phyloP scores from a whole-genome alignment of 1,140 invertebrate genomes.

The Cyphomyrmex costatus region DNA sequence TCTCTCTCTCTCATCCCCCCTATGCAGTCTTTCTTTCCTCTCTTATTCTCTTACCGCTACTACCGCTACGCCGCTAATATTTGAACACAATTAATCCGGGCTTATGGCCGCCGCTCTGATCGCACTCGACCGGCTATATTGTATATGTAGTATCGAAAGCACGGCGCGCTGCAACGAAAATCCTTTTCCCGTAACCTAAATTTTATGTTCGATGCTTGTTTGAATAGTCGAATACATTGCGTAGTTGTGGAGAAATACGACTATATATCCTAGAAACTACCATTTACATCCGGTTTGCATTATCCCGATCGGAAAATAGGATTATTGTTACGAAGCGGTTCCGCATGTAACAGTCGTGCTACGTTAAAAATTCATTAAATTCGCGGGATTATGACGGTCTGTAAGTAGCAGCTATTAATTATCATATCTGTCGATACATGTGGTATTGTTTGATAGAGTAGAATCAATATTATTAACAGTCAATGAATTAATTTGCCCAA shows the following conservation, averaged over 20 bases:
- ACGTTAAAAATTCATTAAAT: slow-evolving; percentile 58
- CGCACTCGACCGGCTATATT: slow-evolving; percentile 38
- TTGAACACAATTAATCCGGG: slow-evolving; percentile 84
- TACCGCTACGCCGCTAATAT: slow-evolving; percentile 78
- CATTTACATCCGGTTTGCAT: slow-evolving; percentile 22
- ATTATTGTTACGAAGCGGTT: slow-evolving; percentile 38
- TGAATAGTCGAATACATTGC: slow-evolving; percentile 30
- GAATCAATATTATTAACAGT: slow-evolving; percentile 65
- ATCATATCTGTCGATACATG: slow-evolving; percentile 54
- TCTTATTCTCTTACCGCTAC: slow-evolving; percentile 42
- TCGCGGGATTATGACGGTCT: slow-evolving; percentile 47
- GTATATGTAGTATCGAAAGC: slow-evolving; percentile 42
- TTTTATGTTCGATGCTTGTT: slow-evolving; percentile 35
- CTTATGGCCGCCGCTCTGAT: slow-evolving; percentile 65
- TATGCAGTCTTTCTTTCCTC: slow-evolving; percentile 17
- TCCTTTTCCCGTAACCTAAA: slow-evolving; percentile 45
- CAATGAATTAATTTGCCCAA: slow-evolving; percentile 62
- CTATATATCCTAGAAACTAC: neutral
- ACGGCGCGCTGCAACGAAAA: slow-evolving; percentile 47
- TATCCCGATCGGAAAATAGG: slow-evolving; percentile 43
- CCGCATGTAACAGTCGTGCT: slow-evolving; percentile 10
- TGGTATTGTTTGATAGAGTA: slow-evolving; percentile 62
- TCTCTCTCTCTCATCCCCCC: neutral
- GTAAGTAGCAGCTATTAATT: slow-evolving; percentile 57
- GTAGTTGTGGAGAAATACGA: neutral